Base-by-base conservation (phyloP, 2,888 invertebrate genomes). In the Neocrepidodera transversa region DNA sequence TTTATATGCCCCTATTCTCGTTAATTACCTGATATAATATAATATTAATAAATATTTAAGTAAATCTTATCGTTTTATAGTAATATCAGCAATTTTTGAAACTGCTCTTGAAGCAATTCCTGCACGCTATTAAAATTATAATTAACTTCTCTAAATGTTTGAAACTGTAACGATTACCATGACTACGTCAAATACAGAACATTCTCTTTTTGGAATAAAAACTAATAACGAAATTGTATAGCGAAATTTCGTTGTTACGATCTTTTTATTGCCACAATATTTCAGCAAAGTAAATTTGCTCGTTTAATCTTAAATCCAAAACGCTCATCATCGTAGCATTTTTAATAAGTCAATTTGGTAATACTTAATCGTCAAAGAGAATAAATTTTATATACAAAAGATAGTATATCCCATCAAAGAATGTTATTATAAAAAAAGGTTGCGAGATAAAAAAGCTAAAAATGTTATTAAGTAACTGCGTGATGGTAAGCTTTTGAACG, bases 311-410 rank as follows among this genome's bases (percentile, higher is more conserved):
- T 23, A 43, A 43, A 23, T 11, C n/a, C 20, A 43, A 43, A 43
- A 43, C 14, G 43, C 43, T 23, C 43, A 43, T 43, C 43, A 43
- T 23, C 43, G 13, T 43, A 23, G 43, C 23, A 43, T 43, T 43
- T 43, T 43, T 43, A 43, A 43, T 43, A 43, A 43, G 43, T 43
- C 43, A 43, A 43, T 43, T 43, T 43, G 11, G n/a, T 23, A 43
- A 20, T 42, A 42, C 42, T 18, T 23, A 43, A 43, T 18, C 43
- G 13, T 43, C 43, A 43, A 43, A 43, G 43, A 43, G 23, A 43
- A 43, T 43, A 8, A 40, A 40, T 40, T n/a, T 40, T 40, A 40
- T 17, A 18, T 18, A 32, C 32, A 32, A 38, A 38, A 38, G 17
- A 2, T 35, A 14, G 35, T 18, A 42, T 10, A 42, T 18, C 42